Percentiles rank a stretch among this genome's conserved stretches.
Conservation (phyloP, 2,888 invertebrate genomes). For the Unio pictorum region DNA sequence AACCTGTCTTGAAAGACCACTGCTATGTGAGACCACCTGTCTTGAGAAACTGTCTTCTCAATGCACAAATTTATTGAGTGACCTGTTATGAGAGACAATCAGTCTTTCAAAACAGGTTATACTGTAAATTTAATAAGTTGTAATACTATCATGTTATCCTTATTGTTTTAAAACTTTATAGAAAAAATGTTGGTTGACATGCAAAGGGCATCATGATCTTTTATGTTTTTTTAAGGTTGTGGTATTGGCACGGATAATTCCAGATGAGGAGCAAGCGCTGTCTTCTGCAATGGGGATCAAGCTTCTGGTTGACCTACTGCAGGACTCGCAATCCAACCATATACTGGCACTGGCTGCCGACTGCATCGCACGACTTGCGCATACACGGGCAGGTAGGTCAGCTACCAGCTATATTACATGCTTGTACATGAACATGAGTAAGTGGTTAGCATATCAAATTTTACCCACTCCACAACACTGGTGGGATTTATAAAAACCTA, state of each 20-base stretch:
- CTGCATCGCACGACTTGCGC: conserved; percentile 67
- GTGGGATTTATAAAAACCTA: no score
- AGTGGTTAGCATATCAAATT: no score
- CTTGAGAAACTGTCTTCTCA: no score
- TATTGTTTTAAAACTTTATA: no score
- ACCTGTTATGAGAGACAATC: no score
- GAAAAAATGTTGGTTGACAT: no score
- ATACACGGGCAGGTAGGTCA: conserved; percentile 68
- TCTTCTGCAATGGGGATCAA: conserved; percentile 70
- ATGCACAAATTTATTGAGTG: no score
- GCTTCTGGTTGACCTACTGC: conserved; percentile 66
- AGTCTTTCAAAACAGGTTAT: neutral
- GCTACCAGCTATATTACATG: neutral
- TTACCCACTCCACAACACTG: no score
- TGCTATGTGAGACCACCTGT: no score
- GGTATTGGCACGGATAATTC: conserved; percentile 67
- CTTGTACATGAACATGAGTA: no score
- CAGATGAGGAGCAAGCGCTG: conserved; percentile 69
- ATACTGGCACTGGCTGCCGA: conserved; percentile 65
- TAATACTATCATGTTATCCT: neutral
- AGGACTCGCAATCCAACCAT: conserved; percentile 58
- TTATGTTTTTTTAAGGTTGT: conserved; percentile 55
- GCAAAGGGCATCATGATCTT: no score
- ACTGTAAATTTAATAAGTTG: neutral
- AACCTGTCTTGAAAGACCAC: neutral